Evolutionary conservation across 2,888 invertebrate genomes (phyloP), one percentile per base, ranked within the genome.

Genomic region (Euphydryas editha): DNA sequence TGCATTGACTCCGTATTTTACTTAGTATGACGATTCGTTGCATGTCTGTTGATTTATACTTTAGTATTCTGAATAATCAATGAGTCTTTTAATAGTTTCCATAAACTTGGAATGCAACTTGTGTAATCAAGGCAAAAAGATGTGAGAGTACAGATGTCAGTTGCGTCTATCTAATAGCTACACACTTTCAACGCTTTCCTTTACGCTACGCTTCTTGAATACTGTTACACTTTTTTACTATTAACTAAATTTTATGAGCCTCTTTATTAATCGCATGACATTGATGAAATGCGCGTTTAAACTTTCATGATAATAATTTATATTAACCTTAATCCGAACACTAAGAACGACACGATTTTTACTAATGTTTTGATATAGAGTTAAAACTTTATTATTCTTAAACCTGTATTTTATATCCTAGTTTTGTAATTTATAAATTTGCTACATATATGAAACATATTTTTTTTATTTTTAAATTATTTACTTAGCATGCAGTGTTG

Each of bases 41-140:
- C 90, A 88, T 89, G 90, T 81, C 75, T 73, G 78, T 74, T 75
- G 67, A 82, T 85, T n/a, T 85, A 82, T 68, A 76, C 76, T 85
- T 88, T 83, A 85, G 79, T 85, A 88, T 88, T 86, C 86, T 80
- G 90, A 88, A 89, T 90, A 82, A 73, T 71, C 78, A 85, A 87
- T 85, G 80, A 84, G 74, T 77, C 73, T 71, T 83, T 78, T 86
- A 84, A 87, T 86, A 72, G 82, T 88, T 88, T 86, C 84, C 85
- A 88, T 87, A 82, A 84, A 76, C 70, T 76, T 81, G 81, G 80
- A 82, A 86, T 85, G 83, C 78, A 69, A 71, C 78, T 84, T 79
- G 76, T 72, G 74, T 76, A 82, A 82, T 84, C 78, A 78, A 79
- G 77, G 75, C 78, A 75, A 76, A 76, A 79, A 76, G 73, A 81